Conservation (phyloP, 1,140 invertebrate genomes). For the Sarcophaga peregrina region DNA sequence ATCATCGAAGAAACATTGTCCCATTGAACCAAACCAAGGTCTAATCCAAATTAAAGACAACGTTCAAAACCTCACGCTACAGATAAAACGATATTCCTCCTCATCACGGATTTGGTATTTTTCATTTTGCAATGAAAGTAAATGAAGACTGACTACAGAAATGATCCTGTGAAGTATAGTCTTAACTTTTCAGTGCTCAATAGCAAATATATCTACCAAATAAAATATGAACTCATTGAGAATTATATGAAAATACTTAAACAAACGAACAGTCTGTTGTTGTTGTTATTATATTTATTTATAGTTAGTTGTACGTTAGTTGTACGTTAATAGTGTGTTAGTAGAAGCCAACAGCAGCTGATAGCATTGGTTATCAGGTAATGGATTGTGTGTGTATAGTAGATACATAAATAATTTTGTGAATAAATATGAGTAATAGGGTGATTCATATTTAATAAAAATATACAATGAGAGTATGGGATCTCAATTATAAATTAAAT, state of each 20-base stretch:
- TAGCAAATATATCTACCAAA: slow-evolving; percentile 10
- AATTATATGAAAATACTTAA: slow-evolving; percentile 43
- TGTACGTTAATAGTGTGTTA: too few species aligned
- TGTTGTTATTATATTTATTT: too few species aligned
- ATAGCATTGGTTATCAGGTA: too few species aligned
- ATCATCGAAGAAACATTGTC: slow-evolving; percentile 42
- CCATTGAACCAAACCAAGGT: not conserved
- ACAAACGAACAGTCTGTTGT: too few species aligned
- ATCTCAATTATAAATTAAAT: too few species aligned
- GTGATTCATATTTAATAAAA: too few species aligned
- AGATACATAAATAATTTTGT: too few species aligned
- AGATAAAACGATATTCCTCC: slow-evolving; percentile 59
- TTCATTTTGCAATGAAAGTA: slow-evolving; percentile 56
- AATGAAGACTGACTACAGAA: slow-evolving; percentile 64
- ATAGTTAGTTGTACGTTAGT: too few species aligned
- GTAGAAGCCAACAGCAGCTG: too few species aligned
- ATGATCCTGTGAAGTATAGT: slow-evolving; percentile 65
- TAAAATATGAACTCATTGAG: slow-evolving; percentile 42
- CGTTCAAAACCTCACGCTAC: slow-evolving; percentile 59
- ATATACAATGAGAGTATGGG: too few species aligned
- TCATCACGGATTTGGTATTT: slow-evolving; percentile 55
- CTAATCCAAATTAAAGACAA: slow-evolving; percentile 25
- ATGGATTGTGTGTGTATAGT: too few species aligned
- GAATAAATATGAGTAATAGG: too few species aligned
- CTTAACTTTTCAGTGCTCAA: slow-evolving; percentile 49